phyloP scores from a whole-genome alignment of 1,140 invertebrate genomes.

The Drosophila tristis region DNA sequence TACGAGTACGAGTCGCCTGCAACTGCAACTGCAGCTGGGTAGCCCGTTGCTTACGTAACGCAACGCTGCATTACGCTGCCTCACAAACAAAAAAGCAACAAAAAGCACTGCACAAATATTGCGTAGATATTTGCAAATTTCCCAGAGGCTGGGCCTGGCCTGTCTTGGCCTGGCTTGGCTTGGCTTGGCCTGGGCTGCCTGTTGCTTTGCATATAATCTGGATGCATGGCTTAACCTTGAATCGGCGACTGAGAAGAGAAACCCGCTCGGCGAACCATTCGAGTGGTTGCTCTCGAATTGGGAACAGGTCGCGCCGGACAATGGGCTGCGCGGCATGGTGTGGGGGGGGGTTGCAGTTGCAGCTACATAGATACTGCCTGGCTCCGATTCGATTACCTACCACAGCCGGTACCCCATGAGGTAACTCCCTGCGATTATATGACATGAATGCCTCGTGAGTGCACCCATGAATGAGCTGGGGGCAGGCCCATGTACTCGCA shows the following conservation, averaged over 20 bases:
- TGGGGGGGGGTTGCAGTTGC: too few species aligned
- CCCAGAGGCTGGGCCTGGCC: conserved; percentile 17
- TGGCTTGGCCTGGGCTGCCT: conserved; percentile 7
- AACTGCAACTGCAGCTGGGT: conserved; percentile 61
- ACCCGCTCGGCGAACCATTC: neutral
- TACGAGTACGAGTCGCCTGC: conserved; percentile 21
- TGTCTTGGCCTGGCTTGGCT: neutral
- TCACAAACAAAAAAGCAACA: conserved; percentile 11
- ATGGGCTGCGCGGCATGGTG: neutral
- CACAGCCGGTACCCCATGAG: too few species aligned
- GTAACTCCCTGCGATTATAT: too few species aligned
- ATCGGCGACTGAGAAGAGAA: conserved; percentile 3
- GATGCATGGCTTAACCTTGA: conserved; percentile 41
- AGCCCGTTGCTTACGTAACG: conserved; percentile 67
- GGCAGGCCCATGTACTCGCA: too few species aligned
- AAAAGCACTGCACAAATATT: conserved; percentile 43
- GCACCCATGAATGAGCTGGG: too few species aligned
- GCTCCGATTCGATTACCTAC: too few species aligned
- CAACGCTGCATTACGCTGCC: conserved; percentile 54
- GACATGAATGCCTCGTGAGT: too few species aligned
- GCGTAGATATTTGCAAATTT: conserved; percentile 47
- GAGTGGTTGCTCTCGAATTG: conserved; percentile 7
- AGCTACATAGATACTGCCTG: too few species aligned
- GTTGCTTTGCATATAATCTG: conserved; percentile 48
- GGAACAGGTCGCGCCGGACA: conserved; percentile 12